phyloP scores from a whole-genome alignment of 2,113 vertebrate species.

The Phaethon lepturus region DNA sequence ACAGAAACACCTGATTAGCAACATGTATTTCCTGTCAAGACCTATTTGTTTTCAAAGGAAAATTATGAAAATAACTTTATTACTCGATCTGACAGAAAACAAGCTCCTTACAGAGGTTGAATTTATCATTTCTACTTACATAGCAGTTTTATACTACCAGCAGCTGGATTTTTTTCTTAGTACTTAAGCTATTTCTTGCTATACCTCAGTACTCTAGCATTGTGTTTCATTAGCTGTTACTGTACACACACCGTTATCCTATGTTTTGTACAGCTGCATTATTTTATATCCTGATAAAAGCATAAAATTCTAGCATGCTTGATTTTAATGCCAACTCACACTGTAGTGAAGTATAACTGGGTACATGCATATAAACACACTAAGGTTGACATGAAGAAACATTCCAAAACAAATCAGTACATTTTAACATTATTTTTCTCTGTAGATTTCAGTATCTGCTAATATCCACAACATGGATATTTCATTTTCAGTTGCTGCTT shows the following conservation, averaged over 20 bases:
- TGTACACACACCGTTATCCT: not conserved
- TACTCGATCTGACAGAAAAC: not conserved
- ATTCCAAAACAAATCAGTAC: not conserved
- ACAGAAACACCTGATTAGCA: not conserved
- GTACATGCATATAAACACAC: fast-evolving
- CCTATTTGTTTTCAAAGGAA: not conserved
- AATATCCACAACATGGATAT: not conserved
- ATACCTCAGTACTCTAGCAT: not conserved
- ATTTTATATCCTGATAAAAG: not conserved
- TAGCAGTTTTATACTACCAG: not conserved
- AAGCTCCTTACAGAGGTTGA: not conserved
- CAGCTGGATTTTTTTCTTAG: not conserved
- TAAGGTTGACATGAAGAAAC: not conserved
- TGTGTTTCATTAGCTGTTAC: not conserved
- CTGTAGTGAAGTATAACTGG: not conserved
- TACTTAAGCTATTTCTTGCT: not conserved
- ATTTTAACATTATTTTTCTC: not conserved
- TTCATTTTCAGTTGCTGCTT: not conserved
- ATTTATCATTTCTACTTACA: not conserved
- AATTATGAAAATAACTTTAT: not conserved
- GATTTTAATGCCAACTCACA: not conserved
- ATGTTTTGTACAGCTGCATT: not conserved
- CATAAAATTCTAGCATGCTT: not conserved
- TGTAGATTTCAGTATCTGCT: not conserved
- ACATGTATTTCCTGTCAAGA: not conserved